Percentiles rank a stretch among this genome's conserved stretches.
Evolutionary conservation across 1,140 invertebrate species (phyloP).

Genomic region (Drosophila arizonae): DNA sequence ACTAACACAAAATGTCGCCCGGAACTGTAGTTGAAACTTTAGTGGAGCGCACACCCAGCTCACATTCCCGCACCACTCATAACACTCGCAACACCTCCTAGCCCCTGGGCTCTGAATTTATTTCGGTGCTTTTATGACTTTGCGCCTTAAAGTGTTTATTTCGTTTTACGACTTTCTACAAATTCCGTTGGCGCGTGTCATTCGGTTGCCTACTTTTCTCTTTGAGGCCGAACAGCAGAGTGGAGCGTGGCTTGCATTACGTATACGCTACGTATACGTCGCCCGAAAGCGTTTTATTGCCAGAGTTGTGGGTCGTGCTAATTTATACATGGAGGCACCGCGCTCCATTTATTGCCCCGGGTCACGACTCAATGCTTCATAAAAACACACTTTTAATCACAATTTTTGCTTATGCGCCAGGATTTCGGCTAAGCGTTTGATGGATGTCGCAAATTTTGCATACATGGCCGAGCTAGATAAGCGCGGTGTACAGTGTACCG

Average conservation of each 20-base stretch:
- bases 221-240: constrained; percentile 19
- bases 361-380: constrained; percentile 69
- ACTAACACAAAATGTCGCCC: constrained; percentile 25
- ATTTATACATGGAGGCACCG: constrained; percentile 62
- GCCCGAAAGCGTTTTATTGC: constrained; percentile 72
- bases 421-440: constrained; percentile 33
- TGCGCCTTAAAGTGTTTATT: constrained; percentile 77
- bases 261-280: constrained; percentile 40
- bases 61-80: constrained; percentile 2
- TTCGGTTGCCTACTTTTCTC: constrained; percentile 66
- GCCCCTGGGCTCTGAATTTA: constrained; percentile 39
- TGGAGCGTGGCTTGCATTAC: constrained; percentile 31
- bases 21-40: constrained; percentile 37
- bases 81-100: not conserved
- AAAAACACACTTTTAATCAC: constrained; percentile 78
- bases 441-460: constrained; percentile 35
- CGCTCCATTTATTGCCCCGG: constrained; percentile 45
- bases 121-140: constrained; percentile 73
- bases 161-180: constrained; percentile 75
- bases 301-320: constrained; percentile 57
- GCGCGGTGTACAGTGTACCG: not conserved
- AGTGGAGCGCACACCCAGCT: constrained; percentile 28
- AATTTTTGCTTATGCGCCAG: constrained; percentile 47
- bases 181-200: constrained; percentile 73
- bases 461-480: constrained; percentile 27